Base-by-base conservation (phyloP, 2,113 vertebrate genomes). In the Ammodramus savannarum region DNA sequence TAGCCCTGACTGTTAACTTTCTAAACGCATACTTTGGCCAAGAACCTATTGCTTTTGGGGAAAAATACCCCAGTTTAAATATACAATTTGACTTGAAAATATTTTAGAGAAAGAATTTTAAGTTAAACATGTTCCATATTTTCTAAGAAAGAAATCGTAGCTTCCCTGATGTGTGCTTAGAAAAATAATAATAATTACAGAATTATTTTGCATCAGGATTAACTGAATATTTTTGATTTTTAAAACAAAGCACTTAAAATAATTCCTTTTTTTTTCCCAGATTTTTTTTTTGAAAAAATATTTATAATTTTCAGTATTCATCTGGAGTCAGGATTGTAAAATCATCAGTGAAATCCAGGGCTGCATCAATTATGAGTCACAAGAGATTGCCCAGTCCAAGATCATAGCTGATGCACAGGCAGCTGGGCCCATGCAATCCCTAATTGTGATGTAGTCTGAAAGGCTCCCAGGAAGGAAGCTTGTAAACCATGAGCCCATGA, bases 201-300 rank as follows among this genome's bases (percentile, higher is more conserved):
- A 76, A 34, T 25, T 44, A 11, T 62, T 85, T 58, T 58, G 32
- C 20, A 49, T 62, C 12, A 38, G 20, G 43, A 38, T 58, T 75
- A 36, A 85, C 9, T 57, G 15, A 67, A 36, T 3, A 34, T 58
- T 85, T 87, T 44, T 44, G 3, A 51, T 73, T 67, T 77, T 51
- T 27, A 55, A 86, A 86, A 26, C 7, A 71, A 75, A 82, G 2
- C 7, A 29, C 5, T 83, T 75, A 14, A 3, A 67, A 90, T 1
- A 0, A 36, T 67, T 66, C 0, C 16, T 54, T 13, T 66, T 62
- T 58, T 44, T 25, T 3, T 2, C 11, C 7, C 1, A 2, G 3
- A 16, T 25, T 32, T 32, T 34, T 58, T 23, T 20, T 32, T 38
- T 59, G 17, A 57, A 85, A 85, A 85, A 74, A 49, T 31, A 13